Evolutionary conservation across 2,888 invertebrate species (phyloP).

Genomic region (Tachina fera): DNA sequence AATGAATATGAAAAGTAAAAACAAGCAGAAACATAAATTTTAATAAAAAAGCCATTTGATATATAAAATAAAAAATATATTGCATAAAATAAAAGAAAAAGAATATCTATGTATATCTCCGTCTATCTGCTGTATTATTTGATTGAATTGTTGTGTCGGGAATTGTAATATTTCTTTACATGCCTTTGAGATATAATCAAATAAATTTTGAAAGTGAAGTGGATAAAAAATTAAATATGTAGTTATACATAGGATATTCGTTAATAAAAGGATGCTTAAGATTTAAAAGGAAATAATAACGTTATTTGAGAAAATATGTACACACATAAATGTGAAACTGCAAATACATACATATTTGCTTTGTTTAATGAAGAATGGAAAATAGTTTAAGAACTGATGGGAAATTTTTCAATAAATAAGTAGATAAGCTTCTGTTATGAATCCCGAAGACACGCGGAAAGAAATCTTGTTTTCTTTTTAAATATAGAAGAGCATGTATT

Average conservation of each 20-base stretch:
- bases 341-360: not conserved
- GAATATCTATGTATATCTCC: not conserved
- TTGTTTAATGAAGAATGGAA: no score
- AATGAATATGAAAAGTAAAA: conserved; percentile 17
- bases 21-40: conserved; percentile 12
- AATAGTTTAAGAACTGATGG: no score
- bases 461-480: no score
- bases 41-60: conserved; percentile 10
- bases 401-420: no score
- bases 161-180: conserved; percentile 2
- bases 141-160: conserved; percentile 45
- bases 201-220: conserved; percentile 16
- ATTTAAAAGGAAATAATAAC: not conserved
- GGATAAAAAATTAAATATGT: not conserved
- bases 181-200: not conserved
- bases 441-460: no score
- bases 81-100: not conserved
- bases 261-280: not conserved
- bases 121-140: conserved; percentile 15
- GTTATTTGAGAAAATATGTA: not conserved
- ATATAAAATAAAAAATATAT: conserved; percentile 10
- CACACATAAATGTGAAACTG: not conserved
- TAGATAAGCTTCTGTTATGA: no score
- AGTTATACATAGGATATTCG: not conserved
- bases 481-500: no score